Conservation (phyloP, 1,140 invertebrate species). For the Whitmania pigra region DNA sequence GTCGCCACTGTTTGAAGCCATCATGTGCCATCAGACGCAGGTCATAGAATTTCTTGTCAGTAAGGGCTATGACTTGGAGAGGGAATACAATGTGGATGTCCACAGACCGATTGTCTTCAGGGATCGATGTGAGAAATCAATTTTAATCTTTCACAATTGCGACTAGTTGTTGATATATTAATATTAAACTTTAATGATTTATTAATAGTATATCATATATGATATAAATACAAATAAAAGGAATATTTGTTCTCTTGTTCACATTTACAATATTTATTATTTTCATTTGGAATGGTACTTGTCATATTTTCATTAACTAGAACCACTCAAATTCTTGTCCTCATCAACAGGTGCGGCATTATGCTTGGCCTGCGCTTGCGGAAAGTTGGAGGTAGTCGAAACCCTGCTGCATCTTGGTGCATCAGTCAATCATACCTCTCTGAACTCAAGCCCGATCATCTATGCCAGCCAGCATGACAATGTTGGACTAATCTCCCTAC, state of each 20-base stretch:
- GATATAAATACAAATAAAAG: too few species aligned
- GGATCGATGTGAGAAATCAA: not conserved
- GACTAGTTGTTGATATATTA: not conserved
- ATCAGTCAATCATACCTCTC: not conserved
- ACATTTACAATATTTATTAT: not conserved
- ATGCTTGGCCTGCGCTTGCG: constrained; percentile 1
- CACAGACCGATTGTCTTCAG: not conserved
- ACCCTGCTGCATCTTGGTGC: not conserved
- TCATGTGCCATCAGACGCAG: not conserved
- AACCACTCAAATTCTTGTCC: not conserved
- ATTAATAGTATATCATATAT: too few species aligned
- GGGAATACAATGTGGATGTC: not conserved
- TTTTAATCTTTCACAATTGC: not conserved
- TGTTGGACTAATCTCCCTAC: not conserved
- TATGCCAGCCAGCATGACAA: constrained; percentile 8
- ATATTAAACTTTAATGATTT: too few species aligned
- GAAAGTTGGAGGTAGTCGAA: not conserved
- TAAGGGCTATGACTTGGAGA: constrained; percentile 1
- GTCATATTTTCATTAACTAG: too few species aligned
- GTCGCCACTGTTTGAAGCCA: not conserved
- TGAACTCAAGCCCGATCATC: not conserved
- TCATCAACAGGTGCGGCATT: not conserved
- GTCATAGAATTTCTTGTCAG: not conserved
- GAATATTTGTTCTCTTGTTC: not conserved
- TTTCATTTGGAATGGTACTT: too few species aligned